Evolutionary conservation across 1,140 invertebrate species (phyloP), one percentile per base, ranked within the genome.

Genomic region (Temnothorax longispinosus): DNA sequence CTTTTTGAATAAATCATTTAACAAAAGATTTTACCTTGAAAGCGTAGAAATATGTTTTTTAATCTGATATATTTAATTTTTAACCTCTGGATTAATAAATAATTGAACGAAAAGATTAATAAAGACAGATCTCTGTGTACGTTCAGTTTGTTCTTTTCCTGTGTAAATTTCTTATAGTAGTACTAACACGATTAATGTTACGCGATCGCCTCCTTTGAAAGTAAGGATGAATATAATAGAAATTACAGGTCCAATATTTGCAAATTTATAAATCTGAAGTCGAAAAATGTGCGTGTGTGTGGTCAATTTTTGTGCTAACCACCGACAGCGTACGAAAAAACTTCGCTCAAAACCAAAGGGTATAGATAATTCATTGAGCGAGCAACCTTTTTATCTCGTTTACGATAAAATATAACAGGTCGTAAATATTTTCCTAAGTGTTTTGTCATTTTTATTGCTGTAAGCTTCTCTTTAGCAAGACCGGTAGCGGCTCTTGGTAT

Each of bases 371-470:
- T 27, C 13, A 32, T 27, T 21, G 15, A 67, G 18, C 3, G 10
- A 41, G 11, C 15, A n/a, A 3, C 32, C 21, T 69, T 69, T 50
- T 69, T 69, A 50, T 50, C 44, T 69, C 3, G 21, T 50, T 50
- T 0, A 69, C 21, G 4, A 27, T 69, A 69, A 47, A 69, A 69
- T 69, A 69, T 50, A 50, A 47, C 21, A 10, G n/a, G 21, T 47
- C 10, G 4, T 69, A 69, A 69, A 69, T 69, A 69, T 47, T 47
- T 21, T 69, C n/a, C 6, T 5, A 67, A 67, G 38, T 47, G 65
- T 50, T 69, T 69, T 69, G 65, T 69, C 41, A 47, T 0, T 69
- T 69, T 69, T 69, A 69, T 69, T 69, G 38, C 41, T 44, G 8
- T 13, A 21, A 47, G 41, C 5, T 69, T 69, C 65, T 69, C 21